Conservation (phyloP, 1,140 invertebrate species). For the Eupristina koningsbergeri region DNA sequence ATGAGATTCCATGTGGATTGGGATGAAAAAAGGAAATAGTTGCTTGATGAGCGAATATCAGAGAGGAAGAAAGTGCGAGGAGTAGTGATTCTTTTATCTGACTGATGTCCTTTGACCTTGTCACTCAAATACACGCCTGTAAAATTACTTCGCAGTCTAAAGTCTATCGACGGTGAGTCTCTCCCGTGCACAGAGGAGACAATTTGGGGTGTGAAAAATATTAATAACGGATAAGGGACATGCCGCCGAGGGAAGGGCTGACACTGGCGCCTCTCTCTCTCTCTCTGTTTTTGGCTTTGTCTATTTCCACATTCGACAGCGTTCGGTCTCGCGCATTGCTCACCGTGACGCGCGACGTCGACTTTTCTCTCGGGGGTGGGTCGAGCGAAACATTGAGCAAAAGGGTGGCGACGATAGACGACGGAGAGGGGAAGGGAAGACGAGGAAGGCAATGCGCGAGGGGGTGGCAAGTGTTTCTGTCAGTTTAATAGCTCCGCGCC, state of each 20-base stretch:
- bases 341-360: neutral
- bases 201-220: constrained; percentile 72
- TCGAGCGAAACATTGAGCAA: neutral
- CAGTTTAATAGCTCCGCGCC: constrained; percentile 74
- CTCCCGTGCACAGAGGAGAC: constrained; percentile 59
- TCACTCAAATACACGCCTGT: constrained; percentile 65
- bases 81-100: constrained; percentile 46
- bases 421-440: constrained; percentile 31
- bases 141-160: constrained; percentile 64
- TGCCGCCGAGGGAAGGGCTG: neutral
- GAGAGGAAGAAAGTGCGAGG: neutral
- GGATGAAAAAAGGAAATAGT: neutral
- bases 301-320: neutral
- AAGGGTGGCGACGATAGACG: neutral
- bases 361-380: constrained; percentile 39
- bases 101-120: constrained; percentile 63
- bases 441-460: constrained; percentile 40
- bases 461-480: constrained; percentile 75
- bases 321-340: neutral
- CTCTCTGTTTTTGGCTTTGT: constrained; percentile 18
- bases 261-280: neutral
- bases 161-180: constrained; percentile 51
- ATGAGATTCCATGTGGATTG: too few relatives aligned
- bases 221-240: constrained; percentile 68
- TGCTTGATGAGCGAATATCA: neutral